A percentile compares a stretch with the other conserved stretches of the same genome.
Conservation (phyloP, 1,140 invertebrate genomes). For the Hestina assimilis region DNA sequence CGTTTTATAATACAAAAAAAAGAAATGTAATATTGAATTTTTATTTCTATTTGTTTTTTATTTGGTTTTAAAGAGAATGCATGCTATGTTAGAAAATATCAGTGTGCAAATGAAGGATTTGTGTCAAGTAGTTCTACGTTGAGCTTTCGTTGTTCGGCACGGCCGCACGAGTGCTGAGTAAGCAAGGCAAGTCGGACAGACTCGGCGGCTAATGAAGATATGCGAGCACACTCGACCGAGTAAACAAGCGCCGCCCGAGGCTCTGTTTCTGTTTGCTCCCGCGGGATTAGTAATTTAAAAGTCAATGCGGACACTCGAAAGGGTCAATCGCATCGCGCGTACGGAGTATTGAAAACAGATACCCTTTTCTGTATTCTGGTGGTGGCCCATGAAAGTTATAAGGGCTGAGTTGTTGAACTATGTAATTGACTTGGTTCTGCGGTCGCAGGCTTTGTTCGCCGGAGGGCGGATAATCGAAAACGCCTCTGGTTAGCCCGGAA, state of each 20-base stretch:
- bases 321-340: conserved; percentile 71
- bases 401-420: conserved; percentile 77
- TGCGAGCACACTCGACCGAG: conserved; percentile 69
- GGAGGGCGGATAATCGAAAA: conserved; percentile 73
- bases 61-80: not conserved
- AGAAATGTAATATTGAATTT: no score
- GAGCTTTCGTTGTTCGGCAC: conserved; percentile 31
- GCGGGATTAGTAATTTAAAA: conserved; percentile 78
- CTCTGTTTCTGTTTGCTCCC: conserved; percentile 68
- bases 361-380: conserved; percentile 77
- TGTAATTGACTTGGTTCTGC: conserved; percentile 77
- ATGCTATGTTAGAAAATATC: conserved; percentile 3
- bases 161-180: conserved; percentile 58
- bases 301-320: conserved; percentile 77
- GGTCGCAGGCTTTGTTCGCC: conserved; percentile 72
- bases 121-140: conserved; percentile 41
- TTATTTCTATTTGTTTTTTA: no score
- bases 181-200: conserved; percentile 43
- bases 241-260: conserved; percentile 63
- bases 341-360: conserved; percentile 73
- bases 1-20: no score
- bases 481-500: conserved; percentile 69
- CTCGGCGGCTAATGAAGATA: conserved; percentile 67
- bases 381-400: conserved; percentile 76
- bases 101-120: conserved; percentile 36